Conservation (phyloP, 2,113 vertebrate genomes). For the Meriones unguiculatus region DNA sequence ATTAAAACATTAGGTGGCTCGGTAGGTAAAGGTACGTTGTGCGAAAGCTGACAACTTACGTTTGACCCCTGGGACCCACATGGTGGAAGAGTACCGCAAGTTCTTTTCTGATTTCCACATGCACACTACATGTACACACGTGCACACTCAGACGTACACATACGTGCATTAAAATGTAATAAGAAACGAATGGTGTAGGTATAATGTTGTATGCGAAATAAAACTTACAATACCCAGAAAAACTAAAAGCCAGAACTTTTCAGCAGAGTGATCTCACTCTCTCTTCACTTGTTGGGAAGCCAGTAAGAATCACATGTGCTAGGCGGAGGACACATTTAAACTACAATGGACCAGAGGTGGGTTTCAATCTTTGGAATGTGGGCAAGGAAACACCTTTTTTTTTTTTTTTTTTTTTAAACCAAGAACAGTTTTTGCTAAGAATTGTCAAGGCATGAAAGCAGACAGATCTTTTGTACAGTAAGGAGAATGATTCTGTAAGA, state of each 20-base stretch:
- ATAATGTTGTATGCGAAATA: not conserved
- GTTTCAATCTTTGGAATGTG: constrained; percentile 27
- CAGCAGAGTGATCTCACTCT: not conserved
- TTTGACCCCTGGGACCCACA: not conserved
- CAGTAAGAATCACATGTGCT: not conserved
- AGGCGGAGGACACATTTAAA: not conserved
- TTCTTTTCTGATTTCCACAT: not conserved
- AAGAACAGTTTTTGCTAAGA: constrained; percentile 28
- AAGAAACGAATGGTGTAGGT: not conserved
- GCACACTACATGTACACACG: not conserved
- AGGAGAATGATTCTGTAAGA: constrained; percentile 45
- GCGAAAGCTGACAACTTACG: not conserved
- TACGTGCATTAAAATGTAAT: not conserved
- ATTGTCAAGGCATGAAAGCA: constrained; percentile 3
- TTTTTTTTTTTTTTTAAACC: not conserved
- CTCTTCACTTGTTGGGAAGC: not conserved
- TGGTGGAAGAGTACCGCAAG: not conserved
- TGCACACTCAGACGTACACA: not conserved
- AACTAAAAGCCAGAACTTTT: not conserved
- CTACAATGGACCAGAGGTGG: not conserved
- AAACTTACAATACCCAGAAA: not conserved
- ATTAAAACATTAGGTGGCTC: not conserved
- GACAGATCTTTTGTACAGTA: constrained; percentile 13
- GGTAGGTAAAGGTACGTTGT: not conserved
- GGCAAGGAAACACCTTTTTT: constrained; percentile 8